Evolutionary conservation across 1,140 invertebrate genomes (phyloP).

Genomic region (Choristoneura fumiferana): DNA sequence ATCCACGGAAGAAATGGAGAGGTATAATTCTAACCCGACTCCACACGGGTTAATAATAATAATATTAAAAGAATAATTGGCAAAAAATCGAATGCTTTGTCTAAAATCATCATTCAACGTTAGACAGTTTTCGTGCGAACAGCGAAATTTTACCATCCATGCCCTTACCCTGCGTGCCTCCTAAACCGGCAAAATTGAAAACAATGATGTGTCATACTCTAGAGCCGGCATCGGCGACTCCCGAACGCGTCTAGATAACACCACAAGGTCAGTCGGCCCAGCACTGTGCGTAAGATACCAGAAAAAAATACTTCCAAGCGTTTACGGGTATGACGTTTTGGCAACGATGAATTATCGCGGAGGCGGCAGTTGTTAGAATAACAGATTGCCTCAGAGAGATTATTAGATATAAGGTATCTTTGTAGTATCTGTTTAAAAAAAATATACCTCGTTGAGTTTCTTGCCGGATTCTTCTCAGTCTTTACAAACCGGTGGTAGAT

Average conservation of each 20-base stretch:
- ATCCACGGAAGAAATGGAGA: no score
- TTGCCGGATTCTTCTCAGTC: no score
- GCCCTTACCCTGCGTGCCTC: conserved; percentile 30
- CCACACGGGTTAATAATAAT: no score
- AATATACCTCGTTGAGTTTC: no score
- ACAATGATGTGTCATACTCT: conserved; percentile 1
- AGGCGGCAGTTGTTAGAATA: neutral
- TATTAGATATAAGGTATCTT: no score
- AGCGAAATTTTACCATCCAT: conserved; percentile 24
- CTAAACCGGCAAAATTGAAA: conserved; percentile 24
- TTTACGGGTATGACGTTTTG: conserved; percentile 17
- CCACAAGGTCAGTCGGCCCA: conserved; percentile 10
- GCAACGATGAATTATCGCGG: neutral
- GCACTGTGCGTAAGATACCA: conserved; percentile 15
- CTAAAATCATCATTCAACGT: neutral
- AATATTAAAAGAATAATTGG: no score
- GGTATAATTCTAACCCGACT: no score
- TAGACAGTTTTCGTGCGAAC: conserved; percentile 35
- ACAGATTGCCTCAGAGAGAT: no score
- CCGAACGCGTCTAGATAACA: conserved; percentile 42
- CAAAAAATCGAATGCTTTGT: no score
- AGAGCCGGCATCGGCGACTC: conserved; percentile 30
- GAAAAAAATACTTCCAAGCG: conserved; percentile 17
- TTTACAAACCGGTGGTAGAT: no score
- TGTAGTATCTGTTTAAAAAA: no score